Conservation (phyloP, 2,113 vertebrate species). For the Misgurnus mizolepis region DNA sequence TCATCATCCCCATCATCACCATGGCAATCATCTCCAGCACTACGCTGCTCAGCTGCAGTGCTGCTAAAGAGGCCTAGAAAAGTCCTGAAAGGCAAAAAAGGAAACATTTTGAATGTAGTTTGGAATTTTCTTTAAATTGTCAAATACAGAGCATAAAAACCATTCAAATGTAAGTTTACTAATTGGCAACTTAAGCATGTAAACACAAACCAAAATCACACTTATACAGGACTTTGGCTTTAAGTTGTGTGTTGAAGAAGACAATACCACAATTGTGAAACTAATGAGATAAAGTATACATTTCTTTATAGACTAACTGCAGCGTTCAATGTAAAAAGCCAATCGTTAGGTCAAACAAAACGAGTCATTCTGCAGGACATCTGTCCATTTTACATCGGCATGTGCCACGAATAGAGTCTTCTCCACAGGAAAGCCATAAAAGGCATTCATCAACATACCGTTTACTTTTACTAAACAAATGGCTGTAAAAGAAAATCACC, state of each 20-base stretch:
- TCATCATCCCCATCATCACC: conserved; percentile 76
- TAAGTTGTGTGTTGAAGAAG: not conserved
- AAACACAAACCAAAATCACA: not conserved
- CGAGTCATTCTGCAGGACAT: not conserved
- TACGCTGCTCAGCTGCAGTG: conserved; percentile 80
- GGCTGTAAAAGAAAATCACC: not conserved
- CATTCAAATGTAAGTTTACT: not conserved
- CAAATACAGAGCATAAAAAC: too few species aligned
- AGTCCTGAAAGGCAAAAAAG: conserved; percentile 56
- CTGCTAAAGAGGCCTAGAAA: conserved; percentile 72
- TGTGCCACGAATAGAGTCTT: not conserved
- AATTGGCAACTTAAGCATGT: not conserved
- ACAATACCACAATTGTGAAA: not conserved
- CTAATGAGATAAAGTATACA: not conserved
- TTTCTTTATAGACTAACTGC: not conserved
- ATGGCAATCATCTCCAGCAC: conserved; percentile 60
- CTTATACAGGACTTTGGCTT: not conserved
- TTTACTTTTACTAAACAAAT: not conserved
- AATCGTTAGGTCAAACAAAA: not conserved
- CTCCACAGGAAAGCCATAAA: not conserved
- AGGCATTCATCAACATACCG: not conserved
- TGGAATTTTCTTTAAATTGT: not conserved
- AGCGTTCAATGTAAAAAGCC: not conserved
- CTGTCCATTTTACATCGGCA: not conserved
- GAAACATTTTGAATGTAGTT: not conserved